Evolutionary conservation across 2,113 vertebrate species (phyloP).

Genomic region (Gymnobelideus leadbeateri): DNA sequence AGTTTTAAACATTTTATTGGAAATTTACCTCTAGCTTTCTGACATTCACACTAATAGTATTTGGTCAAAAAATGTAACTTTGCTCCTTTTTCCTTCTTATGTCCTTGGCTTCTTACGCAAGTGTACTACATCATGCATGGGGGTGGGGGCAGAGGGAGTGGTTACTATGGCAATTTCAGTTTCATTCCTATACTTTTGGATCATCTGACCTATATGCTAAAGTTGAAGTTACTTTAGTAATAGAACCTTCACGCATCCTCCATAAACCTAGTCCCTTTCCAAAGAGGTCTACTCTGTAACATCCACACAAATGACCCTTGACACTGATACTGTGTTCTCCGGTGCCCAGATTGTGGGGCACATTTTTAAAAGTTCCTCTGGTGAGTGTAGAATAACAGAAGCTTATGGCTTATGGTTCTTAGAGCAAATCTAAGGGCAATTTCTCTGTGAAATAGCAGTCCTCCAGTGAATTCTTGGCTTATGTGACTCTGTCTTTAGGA

Average conservation of each 20-base stretch:
- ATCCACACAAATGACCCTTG: constrained; percentile 10
- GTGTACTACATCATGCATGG: not conserved
- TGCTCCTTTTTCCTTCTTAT: constrained; percentile 34
- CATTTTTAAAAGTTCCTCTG: not conserved
- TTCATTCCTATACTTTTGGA: constrained; percentile 15
- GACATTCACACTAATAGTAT: constrained; percentile 27
- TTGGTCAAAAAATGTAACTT: constrained; percentile 3
- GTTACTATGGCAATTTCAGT: constrained; percentile 13
- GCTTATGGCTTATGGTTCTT: not conserved
- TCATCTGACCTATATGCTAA: constrained; percentile 12
- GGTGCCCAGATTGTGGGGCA: not conserved
- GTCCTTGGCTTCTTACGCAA: not conserved
- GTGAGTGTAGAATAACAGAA: not conserved
- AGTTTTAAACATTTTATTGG: not conserved
- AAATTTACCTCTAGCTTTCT: not conserved
- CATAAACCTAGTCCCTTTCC: constrained; percentile 33
- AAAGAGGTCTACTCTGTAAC: constrained; percentile 6
- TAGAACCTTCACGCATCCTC: not conserved
- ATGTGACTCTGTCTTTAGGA: constrained; percentile 23
- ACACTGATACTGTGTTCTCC: not conserved
- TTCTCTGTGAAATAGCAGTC: not conserved
- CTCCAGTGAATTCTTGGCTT: not conserved
- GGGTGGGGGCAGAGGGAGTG: not conserved
- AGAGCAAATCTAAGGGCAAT: constrained; percentile 13
- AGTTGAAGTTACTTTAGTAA: constrained; percentile 15